A percentile compares a stretch with the other conserved stretches of the same genome.
Conservation (phyloP, 2,113 vertebrate species). For the Embiotoca jacksoni region DNA sequence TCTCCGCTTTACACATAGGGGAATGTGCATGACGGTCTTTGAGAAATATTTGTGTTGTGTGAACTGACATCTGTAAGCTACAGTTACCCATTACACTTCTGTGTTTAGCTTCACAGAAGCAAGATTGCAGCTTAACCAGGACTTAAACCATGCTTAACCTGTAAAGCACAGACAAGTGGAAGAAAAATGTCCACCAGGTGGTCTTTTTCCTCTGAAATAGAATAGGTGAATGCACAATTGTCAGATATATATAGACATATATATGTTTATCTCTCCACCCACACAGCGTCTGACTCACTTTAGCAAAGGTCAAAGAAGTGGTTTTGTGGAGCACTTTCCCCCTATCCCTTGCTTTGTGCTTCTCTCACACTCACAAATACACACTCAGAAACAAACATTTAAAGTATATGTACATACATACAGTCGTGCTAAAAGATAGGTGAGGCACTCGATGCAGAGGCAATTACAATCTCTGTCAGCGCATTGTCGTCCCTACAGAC, state of each 20-base stretch:
- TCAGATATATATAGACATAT: not conserved
- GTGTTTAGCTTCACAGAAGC: too few species aligned
- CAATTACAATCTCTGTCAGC: conserved; percentile 52
- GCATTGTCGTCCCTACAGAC: conserved; percentile 39
- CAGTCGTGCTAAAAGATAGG: conserved; percentile 7
- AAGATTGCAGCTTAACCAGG: not conserved
- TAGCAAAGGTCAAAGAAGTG: not conserved
- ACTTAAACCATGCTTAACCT: not conserved
- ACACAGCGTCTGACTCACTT: conserved; percentile 17
- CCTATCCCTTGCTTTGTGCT: not conserved
- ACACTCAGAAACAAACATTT: not conserved
- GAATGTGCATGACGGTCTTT: too few species aligned
- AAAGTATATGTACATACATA: conserved; percentile 12
- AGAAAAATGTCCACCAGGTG: not conserved
- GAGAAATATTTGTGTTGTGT: too few species aligned
- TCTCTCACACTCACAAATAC: not conserved
- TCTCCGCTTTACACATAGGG: too few species aligned
- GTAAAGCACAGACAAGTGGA: not conserved
- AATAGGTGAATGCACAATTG: not conserved
- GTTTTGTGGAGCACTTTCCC: conserved; percentile 2
- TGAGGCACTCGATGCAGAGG: conserved; percentile 35
- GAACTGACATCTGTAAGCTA: not conserved
- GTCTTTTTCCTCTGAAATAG: not conserved
- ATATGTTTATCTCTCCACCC: not conserved
- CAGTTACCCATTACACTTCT: not conserved